A percentile compares a stretch with the other conserved stretches of the same genome.
These are phyloP conservation scores for Amblyopsis hoosieri DNA, from an alignment of 2,797 vertebrate species.

Conservation along the genomic window DNA sequence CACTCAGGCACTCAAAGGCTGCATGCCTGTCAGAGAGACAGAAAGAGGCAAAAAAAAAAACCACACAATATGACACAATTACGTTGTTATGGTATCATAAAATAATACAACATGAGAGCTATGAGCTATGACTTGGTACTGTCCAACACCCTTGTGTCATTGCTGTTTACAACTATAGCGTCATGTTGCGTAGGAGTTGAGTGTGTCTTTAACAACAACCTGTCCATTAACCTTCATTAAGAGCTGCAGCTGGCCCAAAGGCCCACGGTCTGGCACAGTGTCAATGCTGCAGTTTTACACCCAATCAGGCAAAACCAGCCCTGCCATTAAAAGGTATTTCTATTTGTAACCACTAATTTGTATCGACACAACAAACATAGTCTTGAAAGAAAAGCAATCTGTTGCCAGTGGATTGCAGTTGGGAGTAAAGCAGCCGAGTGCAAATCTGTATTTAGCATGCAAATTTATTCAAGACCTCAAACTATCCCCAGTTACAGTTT, in stretches of 20 bases:
- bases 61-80: conserved; percentile 19
- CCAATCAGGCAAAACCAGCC: conserved; percentile 18
- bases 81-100: conserved; percentile 29
- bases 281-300: conserved; percentile 15
- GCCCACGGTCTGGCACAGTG: conserved; percentile 12
- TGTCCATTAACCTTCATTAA: neutral
- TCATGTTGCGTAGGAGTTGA: neutral
- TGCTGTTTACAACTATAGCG: neutral
- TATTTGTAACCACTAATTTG: conserved; percentile 40
- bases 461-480: conserved; percentile 53
- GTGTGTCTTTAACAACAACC: conserved; percentile 24
- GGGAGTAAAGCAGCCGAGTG: conserved; percentile 34
- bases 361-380: conserved; percentile 51
- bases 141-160: neutral
- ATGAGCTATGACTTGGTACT: conserved; percentile 19
- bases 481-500: conserved; percentile 40
- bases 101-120: conserved; percentile 49
- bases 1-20: neutral
- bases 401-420: conserved; percentile 18
- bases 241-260: conserved; percentile 5
- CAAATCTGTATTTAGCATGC: conserved; percentile 42
- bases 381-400: conserved; percentile 33
- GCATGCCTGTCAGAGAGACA: conserved; percentile 22
- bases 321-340: conserved; percentile 30
- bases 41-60: conserved; percentile 21